Evolutionary conservation across 1,140 invertebrate genomes (phyloP), one percentile per base, ranked within the genome.

Genomic region (Rhopalosiphum padi): DNA sequence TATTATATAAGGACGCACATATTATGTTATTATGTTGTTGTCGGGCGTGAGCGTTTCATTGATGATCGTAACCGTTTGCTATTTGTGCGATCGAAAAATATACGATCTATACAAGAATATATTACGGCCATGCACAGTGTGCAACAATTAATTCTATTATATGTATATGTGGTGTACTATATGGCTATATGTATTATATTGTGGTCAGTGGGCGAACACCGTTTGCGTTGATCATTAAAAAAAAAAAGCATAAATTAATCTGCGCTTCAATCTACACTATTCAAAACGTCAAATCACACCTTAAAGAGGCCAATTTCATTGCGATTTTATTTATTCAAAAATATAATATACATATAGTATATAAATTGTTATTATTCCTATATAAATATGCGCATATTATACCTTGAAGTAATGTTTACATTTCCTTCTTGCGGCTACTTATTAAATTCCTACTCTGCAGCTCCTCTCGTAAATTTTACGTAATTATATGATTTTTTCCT

Each of bases 231-330:
- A 43, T 41, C 37, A 85, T 85, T 85, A 25, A 85, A 30, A 41
- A 83, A 83, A 83, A 83, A 82, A 85, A 85, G 23, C 83, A 23
- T 43, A 85, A 85, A 85, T 86, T 46, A 41, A 46, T 25, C 11
- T 30, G 30, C 18, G 30, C 86, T 21, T 48, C 15, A 87, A 87
- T 83, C 6, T n/a, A 48, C 46, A 3, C 30, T 48, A 51, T n/a
- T 87, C 18, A 51, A 48, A 87, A 87, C n/a, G 46, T 87, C 25
- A 87, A 87, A 87, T 87, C 86, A n/a, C 86, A 51, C 46, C 21
- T 87, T n/a, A 22, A 87, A 87, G 86, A 87, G 46, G 86, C 86
- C 86, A 48, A 87, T 85, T 77, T 77, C 30, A 68, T 68, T 9
- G 60, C 25, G 30, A 68, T n/a, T 68, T 68, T n/a, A n/a, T 77